phyloP scores from a whole-genome alignment of 2,797 vertebrate species.

The Gambusia yucatana region DNA sequence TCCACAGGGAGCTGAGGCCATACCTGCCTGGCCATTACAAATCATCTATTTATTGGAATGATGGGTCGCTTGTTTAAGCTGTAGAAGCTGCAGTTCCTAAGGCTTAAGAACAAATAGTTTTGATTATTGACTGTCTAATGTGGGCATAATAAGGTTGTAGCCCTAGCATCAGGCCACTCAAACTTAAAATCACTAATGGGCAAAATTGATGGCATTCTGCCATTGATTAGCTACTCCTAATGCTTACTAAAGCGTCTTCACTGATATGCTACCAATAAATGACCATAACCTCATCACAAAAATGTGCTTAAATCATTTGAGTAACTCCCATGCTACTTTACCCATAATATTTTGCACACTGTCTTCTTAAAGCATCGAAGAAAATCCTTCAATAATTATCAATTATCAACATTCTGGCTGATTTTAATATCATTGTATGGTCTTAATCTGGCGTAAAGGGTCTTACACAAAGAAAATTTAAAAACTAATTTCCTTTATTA shows the following conservation, averaged over 20 bases:
- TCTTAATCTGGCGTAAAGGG: not conserved
- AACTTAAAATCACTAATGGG: not conserved
- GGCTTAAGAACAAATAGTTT: not conserved
- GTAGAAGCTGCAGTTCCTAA: not conserved
- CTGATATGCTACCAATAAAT: not conserved
- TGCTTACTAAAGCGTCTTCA: not conserved
- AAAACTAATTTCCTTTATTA: not conserved
- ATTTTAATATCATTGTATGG: not conserved
- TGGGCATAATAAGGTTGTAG: not conserved
- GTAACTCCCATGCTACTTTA: not conserved
- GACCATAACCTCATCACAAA: not conserved
- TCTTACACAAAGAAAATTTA: not conserved
- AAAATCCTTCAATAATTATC: not conserved
- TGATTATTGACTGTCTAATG: not conserved
- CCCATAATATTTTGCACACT: not conserved
- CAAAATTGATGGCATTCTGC: not conserved
- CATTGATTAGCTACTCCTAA: not conserved
- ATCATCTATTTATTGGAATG: not conserved
- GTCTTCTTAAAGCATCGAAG: not conserved
- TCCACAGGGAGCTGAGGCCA: not conserved
- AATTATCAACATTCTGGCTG: not conserved
- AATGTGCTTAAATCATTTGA: not conserved
- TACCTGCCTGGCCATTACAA: not conserved
- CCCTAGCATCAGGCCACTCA: not conserved
- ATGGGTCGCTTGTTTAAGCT: not conserved